Evolutionary conservation across 2,113 vertebrate species (phyloP).

Genomic region (Malurus elegans): DNA sequence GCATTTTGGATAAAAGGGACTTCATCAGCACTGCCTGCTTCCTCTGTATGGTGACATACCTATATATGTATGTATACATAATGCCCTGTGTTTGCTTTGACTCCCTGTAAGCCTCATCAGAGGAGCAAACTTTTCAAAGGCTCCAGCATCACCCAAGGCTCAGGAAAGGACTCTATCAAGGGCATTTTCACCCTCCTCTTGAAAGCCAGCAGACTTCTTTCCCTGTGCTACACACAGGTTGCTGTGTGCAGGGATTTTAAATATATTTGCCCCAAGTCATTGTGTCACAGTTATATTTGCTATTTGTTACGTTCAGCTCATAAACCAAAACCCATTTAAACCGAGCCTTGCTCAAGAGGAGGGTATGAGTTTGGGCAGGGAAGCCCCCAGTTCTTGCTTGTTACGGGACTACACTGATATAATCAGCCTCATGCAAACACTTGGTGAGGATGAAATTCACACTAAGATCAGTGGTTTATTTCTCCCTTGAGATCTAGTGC

Average conservation of each 20-base stretch:
- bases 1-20: background rate
- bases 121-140: background rate
- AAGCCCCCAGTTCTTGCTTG: background rate
- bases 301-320: background rate
- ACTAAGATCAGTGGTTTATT: background rate
- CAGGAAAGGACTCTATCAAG: fast-evolving
- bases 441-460: background rate
- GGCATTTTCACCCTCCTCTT: fast-evolving
- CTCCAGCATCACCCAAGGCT: background rate
- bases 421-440: background rate
- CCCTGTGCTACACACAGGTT: background rate
- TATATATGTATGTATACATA: fast-evolving
- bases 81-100: background rate
- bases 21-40: background rate
- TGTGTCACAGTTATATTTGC: background rate
- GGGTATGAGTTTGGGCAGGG: background rate
- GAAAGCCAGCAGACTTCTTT: background rate
- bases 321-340: background rate
- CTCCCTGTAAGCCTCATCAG: fast-evolving
- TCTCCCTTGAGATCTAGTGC: background rate
- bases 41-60: fast-evolving
- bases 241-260: background rate
- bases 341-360: background rate
- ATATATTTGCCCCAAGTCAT: background rate
- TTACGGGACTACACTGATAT: background rate